These are phyloP conservation scores for Ochotona curzoniae DNA, from an alignment of 2,113 vertebrate species.

Conservation along the genomic window DNA sequence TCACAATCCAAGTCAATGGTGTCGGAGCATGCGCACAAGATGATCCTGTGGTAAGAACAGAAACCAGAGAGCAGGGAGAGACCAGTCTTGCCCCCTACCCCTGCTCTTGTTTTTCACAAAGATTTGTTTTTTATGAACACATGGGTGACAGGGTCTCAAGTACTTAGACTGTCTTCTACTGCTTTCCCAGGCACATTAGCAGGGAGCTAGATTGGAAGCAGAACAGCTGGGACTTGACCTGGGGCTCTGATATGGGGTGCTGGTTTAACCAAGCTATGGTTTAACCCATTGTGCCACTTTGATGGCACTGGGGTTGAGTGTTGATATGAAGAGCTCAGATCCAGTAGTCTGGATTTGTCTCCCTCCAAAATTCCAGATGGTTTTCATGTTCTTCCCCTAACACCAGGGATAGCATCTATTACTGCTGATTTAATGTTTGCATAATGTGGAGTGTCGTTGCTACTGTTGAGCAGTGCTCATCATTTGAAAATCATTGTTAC, in stretches of 20 bases:
- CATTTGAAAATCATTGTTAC: constrained; percentile 29
- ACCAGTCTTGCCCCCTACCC: too few species aligned
- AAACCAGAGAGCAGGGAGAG: background rate
- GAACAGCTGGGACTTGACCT: too few species aligned
- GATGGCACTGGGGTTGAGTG: background rate
- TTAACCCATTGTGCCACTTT: too few species aligned
- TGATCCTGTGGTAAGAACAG: too few species aligned
- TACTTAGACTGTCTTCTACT: too few species aligned
- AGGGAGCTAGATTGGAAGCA: too few species aligned
- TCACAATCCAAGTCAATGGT: background rate
- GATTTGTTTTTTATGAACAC: too few species aligned
- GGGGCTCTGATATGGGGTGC: too few species aligned
- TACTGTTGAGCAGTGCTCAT: background rate
- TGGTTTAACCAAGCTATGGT: too few species aligned
- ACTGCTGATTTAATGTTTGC: background rate
- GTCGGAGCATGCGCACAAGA: background rate
- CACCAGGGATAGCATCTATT: background rate
- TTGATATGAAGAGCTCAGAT: background rate
- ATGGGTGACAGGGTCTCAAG: too few species aligned
- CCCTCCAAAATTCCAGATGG: background rate
- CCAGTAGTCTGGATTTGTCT: background rate
- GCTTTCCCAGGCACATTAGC: too few species aligned
- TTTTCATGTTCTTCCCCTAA: background rate
- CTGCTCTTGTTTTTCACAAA: too few species aligned
- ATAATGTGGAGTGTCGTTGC: background rate